Conservation (phyloP, 2,113 vertebrate species). For the Trochalopteron elliotii region DNA sequence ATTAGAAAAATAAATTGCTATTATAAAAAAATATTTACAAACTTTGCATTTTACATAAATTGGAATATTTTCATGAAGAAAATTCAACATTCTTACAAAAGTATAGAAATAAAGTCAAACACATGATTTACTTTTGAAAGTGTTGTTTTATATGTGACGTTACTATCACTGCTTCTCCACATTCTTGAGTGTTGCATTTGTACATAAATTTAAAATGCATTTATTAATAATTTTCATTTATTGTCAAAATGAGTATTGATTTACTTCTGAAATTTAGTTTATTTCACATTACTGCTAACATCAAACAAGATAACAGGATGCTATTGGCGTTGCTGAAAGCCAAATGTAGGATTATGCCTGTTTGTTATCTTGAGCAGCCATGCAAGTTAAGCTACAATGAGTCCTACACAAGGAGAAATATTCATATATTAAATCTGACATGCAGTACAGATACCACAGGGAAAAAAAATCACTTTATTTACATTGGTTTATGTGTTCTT, state of each 20-base stretch:
- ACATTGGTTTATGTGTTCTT: neutral
- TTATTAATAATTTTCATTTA: slow-evolving; percentile 27
- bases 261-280: slow-evolving; percentile 32
- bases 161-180: neutral
- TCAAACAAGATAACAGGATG: slow-evolving; percentile 30
- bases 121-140: neutral
- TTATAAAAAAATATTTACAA: neutral
- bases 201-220: neutral
- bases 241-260: slow-evolving; percentile 28
- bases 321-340: slow-evolving; percentile 7
- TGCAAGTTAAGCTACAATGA: slow-evolving; percentile 16
- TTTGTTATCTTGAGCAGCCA: slow-evolving; percentile 41
- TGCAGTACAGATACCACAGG: neutral
- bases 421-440: neutral
- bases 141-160: neutral
- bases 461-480: neutral
- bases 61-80: neutral
- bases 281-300: slow-evolving; percentile 7
- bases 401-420: neutral
- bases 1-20: neutral
- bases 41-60: neutral
- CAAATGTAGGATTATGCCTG: slow-evolving; percentile 8
- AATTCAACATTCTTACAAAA: neutral
- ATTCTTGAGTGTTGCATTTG: neutral
- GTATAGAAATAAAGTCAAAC: neutral